phyloP scores from a whole-genome alignment of 2,888 invertebrate genomes.

The Schizotus pectinicornis region DNA sequence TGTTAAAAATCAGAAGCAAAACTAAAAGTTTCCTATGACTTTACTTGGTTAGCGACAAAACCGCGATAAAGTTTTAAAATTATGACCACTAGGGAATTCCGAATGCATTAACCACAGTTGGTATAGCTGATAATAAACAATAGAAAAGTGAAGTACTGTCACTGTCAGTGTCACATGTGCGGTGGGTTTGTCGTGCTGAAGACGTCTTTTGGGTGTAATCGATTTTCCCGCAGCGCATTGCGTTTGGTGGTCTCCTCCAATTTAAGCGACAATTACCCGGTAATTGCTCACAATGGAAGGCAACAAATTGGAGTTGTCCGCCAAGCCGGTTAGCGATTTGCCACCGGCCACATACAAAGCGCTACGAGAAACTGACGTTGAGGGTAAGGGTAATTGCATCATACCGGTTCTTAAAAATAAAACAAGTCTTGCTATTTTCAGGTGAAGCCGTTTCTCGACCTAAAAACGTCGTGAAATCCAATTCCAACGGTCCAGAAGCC shows the following conservation, averaged over 20 bases:
- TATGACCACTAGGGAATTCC: too few relatives aligned
- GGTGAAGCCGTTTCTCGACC: slow-evolving; percentile 48
- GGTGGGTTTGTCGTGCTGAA: too few relatives aligned
- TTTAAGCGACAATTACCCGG: slow-evolving; percentile 3
- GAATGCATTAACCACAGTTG: too few relatives aligned
- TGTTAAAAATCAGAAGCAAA: too few relatives aligned
- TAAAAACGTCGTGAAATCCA: slow-evolving; percentile 58
- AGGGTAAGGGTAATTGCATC: slow-evolving; percentile 51
- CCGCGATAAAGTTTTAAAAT: too few relatives aligned
- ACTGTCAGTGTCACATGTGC: too few relatives aligned
- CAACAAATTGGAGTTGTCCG: slow-evolving; percentile 58
- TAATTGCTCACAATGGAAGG: slow-evolving; percentile 54
- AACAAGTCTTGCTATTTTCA: slow-evolving; percentile 30
- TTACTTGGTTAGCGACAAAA: too few relatives aligned
- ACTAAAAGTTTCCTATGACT: too few relatives aligned
- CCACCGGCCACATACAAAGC: slow-evolving; percentile 61
- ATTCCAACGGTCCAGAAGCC: slow-evolving; percentile 54
- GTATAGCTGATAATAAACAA: too few relatives aligned
- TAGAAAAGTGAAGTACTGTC: too few relatives aligned
- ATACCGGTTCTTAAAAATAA: slow-evolving; percentile 22
- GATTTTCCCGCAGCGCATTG: too few relatives aligned
- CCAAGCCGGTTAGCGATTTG: slow-evolving; percentile 43
- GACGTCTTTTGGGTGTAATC: too few relatives aligned
- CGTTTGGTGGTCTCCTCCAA: neutral
- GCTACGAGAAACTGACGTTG: slow-evolving; percentile 65